phyloP scores from a whole-genome alignment of 2,113 vertebrate species.

The Chaetops frenatus region DNA sequence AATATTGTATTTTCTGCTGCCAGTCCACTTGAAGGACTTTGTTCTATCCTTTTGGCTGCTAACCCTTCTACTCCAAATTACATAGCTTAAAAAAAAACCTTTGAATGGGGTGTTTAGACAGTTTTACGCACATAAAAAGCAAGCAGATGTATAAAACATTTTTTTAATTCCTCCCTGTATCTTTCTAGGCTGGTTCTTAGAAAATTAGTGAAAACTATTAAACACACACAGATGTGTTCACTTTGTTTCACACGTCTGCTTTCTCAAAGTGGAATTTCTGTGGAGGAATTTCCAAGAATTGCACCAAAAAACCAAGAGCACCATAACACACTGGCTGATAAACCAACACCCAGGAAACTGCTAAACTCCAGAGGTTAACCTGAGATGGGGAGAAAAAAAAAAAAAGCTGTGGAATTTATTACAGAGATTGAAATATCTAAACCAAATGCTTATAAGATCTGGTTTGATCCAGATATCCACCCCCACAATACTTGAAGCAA shows the following conservation, averaged over 20 bases:
- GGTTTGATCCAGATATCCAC: background rate
- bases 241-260: background rate
- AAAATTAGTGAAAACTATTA: background rate
- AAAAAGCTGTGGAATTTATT: background rate
- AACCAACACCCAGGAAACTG: background rate
- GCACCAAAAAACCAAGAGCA: background rate
- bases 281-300: background rate
- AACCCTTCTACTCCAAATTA: background rate
- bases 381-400: rapidly evolving
- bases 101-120: background rate
- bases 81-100: background rate
- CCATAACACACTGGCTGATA: background rate
- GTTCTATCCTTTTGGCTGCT: background rate
- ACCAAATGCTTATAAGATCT: background rate
- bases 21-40: background rate
- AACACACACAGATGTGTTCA: background rate
- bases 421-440: background rate
- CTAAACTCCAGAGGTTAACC: background rate
- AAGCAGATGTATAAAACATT: background rate
- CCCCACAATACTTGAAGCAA: background rate
- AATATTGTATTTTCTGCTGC: background rate
- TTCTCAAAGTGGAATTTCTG: background rate
- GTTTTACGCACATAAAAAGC: background rate
- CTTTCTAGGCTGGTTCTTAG: background rate
- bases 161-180: background rate